These are phyloP conservation scores for Halichondria panicea DNA, from an alignment of 37 sponge, comb jelly and placozoan species.

Conservation along the genomic window DNA sequence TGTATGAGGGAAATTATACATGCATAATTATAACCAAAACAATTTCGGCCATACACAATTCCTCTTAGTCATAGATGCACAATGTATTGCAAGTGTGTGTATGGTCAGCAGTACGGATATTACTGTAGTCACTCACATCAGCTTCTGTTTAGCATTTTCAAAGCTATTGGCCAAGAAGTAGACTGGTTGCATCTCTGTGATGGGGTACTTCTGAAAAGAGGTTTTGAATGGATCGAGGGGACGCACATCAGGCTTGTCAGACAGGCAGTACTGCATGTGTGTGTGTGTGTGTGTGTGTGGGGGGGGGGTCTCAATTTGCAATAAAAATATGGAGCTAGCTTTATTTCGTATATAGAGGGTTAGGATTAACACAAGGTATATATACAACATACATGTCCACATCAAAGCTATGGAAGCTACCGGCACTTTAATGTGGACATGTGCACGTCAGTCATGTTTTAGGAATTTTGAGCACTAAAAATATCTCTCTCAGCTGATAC, in stretches of 20 bases:
- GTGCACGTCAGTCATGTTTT: too few relatives aligned
- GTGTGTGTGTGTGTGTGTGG: neutral
- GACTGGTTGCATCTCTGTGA: slow-evolving; percentile 92
- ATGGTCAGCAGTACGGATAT: neutral
- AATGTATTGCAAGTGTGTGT: neutral
- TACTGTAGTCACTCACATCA: slow-evolving; percentile 69
- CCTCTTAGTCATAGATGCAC: too few relatives aligned
- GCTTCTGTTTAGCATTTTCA: slow-evolving; percentile 81
- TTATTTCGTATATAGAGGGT: too few relatives aligned
- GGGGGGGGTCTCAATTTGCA: neutral
- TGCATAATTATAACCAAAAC: neutral
- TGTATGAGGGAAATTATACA: neutral
- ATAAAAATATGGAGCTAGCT: neutral
- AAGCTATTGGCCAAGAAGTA: slow-evolving; percentile 96
- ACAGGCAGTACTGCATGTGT: slow-evolving; percentile 71
- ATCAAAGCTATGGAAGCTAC: too few relatives aligned
- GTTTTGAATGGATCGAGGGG: slow-evolving; percentile 86
- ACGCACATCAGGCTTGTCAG: slow-evolving; percentile 74
- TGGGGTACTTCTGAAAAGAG: slow-evolving; percentile 75
- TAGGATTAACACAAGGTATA: too few relatives aligned
- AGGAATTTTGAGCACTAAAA: too few relatives aligned
- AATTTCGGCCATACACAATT: neutral
- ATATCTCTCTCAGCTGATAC: too few relatives aligned
- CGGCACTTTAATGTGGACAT: too few relatives aligned
- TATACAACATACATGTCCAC: too few relatives aligned